Conservation (phyloP, 2,113 vertebrate species). For the Phrynocephalus versicolor region DNA sequence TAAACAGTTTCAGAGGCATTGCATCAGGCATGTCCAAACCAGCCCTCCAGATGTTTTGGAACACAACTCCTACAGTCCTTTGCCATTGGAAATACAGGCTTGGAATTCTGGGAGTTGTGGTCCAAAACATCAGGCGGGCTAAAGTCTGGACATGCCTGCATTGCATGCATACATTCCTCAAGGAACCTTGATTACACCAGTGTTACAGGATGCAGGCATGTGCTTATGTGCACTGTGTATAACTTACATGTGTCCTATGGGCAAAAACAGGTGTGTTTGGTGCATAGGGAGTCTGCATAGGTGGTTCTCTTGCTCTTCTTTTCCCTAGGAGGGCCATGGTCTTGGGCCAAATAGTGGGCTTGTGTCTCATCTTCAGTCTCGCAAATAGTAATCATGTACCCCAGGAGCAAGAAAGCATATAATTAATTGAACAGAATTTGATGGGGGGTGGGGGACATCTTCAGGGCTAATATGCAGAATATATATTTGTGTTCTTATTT, state of each 20-base stretch:
- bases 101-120: no score
- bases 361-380: neutral
- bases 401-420: neutral
- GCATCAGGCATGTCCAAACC: no score
- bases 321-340: neutral
- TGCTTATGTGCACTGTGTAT: neutral
- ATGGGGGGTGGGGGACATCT: neutral
- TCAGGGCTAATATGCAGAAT: neutral
- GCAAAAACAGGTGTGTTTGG: neutral
- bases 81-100: no score
- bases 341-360: neutral
- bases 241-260: neutral
- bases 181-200: neutral
- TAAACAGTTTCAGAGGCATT: no score
- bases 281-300: neutral
- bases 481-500: neutral
- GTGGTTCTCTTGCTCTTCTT: neutral
- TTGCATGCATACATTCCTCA: neutral
- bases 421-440: neutral
- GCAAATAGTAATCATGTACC: neutral
- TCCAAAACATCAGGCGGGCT: no score
- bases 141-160: no score
- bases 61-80: no score
- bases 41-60: no score
- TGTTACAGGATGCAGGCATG: neutral